Conservation (phyloP, 2,113 vertebrate species). For the Chaenogobius annularis region DNA sequence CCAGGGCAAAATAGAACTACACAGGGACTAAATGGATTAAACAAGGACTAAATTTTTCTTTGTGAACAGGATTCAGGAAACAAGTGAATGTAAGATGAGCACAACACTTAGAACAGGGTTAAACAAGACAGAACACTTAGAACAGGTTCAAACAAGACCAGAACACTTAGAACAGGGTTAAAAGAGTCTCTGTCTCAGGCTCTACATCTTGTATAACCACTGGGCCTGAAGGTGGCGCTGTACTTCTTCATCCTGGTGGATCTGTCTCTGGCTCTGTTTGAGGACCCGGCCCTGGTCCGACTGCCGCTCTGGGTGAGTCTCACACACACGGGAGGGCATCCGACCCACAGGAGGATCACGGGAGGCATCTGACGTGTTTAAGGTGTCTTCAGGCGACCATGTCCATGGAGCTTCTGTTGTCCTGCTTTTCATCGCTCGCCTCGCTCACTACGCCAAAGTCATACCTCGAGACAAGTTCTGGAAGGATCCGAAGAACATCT, state of each 20-base stretch:
- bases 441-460: conserved; percentile 86
- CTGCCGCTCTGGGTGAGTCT: conserved; percentile 85
- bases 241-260: conserved; percentile 87
- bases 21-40: too few species aligned
- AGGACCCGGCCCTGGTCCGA: conserved; percentile 83
- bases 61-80: too few species aligned
- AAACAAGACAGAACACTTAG: too few species aligned
- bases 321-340: neutral
- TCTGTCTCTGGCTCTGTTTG: conserved; percentile 85
- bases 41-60: too few species aligned
- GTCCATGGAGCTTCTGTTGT: conserved; percentile 83
- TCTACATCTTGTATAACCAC: conserved; percentile 90
- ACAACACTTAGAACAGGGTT: too few species aligned
- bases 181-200: too few species aligned
- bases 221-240: conserved; percentile 76
- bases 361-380: neutral
- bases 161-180: too few species aligned
- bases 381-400: conserved; percentile 78
- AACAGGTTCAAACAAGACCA: too few species aligned
- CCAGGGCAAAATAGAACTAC: too few species aligned
- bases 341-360: neutral
- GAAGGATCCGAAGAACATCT: conserved; percentile 95
- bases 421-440: conserved; percentile 79
- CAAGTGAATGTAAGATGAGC: too few species aligned
- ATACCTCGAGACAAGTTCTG: conserved; percentile 85